Evolutionary conservation across 2,797 vertebrate species (phyloP).

Genomic region (Epinephelus malabaricus): DNA sequence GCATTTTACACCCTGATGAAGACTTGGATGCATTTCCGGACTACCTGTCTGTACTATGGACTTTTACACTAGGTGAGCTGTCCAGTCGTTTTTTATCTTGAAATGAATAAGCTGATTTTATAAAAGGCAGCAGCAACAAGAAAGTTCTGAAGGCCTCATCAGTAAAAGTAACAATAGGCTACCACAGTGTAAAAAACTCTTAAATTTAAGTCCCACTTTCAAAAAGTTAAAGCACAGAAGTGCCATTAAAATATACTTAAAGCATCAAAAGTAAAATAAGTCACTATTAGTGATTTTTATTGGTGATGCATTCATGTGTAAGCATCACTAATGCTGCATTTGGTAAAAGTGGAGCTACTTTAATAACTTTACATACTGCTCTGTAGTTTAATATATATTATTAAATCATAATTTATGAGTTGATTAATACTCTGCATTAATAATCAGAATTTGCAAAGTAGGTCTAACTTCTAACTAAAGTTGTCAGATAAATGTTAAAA

Average conservation of each 20-base stretch:
- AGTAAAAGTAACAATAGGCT: no score
- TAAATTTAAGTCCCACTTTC: neutral
- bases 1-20: no score
- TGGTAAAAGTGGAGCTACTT: neutral
- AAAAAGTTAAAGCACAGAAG: neutral
- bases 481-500: neutral
- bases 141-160: no score
- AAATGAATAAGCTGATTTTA: no score
- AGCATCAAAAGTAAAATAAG: neutral
- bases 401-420: neutral
- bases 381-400: neutral
- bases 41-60: no score
- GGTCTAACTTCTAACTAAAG: neutral
- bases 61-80: no score
- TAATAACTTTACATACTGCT: neutral
- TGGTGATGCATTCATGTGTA: neutral
- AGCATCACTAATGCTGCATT: neutral
- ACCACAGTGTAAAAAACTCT: no score
- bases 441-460: neutral
- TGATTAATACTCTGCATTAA: neutral
- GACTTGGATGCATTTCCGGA: no score
- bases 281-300: no score
- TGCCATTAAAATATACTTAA: neutral
- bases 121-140: no score
- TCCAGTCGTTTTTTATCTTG: no score